A percentile compares a stretch with the other conserved stretches of the same genome.
Evolutionary conservation across 2,113 vertebrate species (phyloP).

Genomic region (Sinocyclocheilus grahami): DNA sequence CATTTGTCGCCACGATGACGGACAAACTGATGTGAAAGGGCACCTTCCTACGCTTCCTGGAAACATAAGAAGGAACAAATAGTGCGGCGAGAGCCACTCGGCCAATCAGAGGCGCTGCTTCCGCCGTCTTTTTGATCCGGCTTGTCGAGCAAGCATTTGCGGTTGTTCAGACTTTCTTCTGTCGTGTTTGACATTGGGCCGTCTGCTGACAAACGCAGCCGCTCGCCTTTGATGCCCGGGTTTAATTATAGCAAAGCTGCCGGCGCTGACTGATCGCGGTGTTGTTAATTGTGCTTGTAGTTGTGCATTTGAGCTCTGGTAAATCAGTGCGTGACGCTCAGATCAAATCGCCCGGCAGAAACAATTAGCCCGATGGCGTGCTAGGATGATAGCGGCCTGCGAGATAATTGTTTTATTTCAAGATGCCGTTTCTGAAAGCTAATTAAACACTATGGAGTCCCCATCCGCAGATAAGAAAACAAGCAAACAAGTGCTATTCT

Average conservation of each 20-base stretch:
- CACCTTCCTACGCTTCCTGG: slow-evolving; percentile 42
- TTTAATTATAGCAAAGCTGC: slow-evolving; percentile 61
- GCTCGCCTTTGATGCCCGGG: slow-evolving; percentile 58
- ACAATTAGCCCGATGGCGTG: slow-evolving; percentile 11
- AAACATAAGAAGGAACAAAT: slow-evolving; percentile 56
- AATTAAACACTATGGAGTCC: slow-evolving; percentile 2
- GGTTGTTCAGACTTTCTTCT: slow-evolving; percentile 57
- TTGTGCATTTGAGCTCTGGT: slow-evolving; percentile 2
- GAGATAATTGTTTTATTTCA: slow-evolving; percentile 25
- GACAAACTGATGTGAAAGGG: slow-evolving; percentile 69
- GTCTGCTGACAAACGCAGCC: slow-evolving; percentile 63
- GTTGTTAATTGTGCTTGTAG: slow-evolving; percentile 52
- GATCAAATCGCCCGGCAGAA: slow-evolving; percentile 26
- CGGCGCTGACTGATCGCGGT: slow-evolving; percentile 53
- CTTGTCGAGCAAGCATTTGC: slow-evolving; percentile 63
- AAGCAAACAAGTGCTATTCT: slow-evolving; percentile 9
- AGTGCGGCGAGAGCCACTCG: slow-evolving; percentile 51
- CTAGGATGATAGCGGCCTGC: not conserved
- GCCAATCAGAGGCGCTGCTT: slow-evolving; percentile 63
- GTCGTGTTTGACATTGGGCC: slow-evolving; percentile 55
- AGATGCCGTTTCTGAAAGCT: slow-evolving; percentile 1
- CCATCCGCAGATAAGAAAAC: slow-evolving; percentile 20
- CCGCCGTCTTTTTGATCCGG: slow-evolving; percentile 62
- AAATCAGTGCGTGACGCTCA: slow-evolving; percentile 28
- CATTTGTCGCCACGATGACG: slow-evolving; percentile 68